phyloP scores from a whole-genome alignment of 2,113 vertebrate genomes.

The Hyla sarda region DNA sequence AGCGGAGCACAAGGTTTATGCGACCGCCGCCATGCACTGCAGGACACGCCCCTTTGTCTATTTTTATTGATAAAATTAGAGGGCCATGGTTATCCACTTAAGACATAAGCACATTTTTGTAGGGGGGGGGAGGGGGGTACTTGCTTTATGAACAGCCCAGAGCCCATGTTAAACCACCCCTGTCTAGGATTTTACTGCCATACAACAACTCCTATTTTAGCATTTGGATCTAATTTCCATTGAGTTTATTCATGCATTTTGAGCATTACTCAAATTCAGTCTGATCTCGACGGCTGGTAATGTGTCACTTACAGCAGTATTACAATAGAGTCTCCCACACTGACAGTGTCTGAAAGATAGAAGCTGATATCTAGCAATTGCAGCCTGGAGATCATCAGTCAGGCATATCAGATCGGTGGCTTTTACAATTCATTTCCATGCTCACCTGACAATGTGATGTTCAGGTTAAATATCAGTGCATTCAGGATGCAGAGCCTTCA shows the following conservation, averaged over 20 bases:
- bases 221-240: neutral
- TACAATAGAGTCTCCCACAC: conserved; percentile 18
- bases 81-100: no score
- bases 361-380: conserved; percentile 46
- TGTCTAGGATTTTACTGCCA: no score
- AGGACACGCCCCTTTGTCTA: no score
- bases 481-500: neutral
- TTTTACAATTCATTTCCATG: conserved; percentile 53
- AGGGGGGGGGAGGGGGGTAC: no score
- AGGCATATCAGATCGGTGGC: conserved; percentile 45
- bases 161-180: no score
- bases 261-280: neutral
- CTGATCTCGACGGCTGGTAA: neutral
- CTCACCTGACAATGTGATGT: conserved; percentile 48
- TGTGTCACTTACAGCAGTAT: conserved; percentile 27
- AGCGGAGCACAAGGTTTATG: no score
- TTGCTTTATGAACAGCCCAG: no score
- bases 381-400: conserved; percentile 51
- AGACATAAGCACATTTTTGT: no score
- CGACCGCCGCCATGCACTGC: no score
- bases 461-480: conserved; percentile 49
- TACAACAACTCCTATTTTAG: neutral
- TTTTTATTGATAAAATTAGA: no score
- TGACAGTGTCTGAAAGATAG: conserved; percentile 40
- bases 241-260: neutral